Conservation (phyloP, 2,888 invertebrate species). For the Lasioglossum figueresi region DNA sequence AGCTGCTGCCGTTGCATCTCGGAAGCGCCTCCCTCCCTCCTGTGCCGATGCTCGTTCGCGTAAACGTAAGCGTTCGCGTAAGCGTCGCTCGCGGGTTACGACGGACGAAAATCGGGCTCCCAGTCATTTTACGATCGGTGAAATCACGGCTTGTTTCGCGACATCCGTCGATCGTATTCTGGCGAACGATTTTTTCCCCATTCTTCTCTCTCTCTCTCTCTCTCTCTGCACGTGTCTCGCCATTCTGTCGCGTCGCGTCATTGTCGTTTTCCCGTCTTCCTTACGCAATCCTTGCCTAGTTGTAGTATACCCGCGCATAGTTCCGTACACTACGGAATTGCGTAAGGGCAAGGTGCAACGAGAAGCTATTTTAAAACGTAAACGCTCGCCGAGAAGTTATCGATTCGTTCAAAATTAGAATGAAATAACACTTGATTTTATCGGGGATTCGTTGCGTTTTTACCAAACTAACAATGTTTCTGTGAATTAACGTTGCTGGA, state of each 20-base stretch:
- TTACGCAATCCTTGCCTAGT: background rate
- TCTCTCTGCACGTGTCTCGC: background rate
- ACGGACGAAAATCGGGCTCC: background rate
- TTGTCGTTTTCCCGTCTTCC: background rate
- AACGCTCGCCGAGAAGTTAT: background rate
- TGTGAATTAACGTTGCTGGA: too few relatives aligned
- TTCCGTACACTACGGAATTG: background rate
- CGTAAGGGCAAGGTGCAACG: background rate
- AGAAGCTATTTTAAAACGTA: background rate
- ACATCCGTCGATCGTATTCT: background rate
- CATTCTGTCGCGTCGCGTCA: too few relatives aligned
- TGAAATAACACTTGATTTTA: background rate
- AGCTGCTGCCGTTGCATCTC: slow-evolving; percentile 54
- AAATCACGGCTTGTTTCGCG: background rate
- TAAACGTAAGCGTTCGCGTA: slow-evolving; percentile 1
- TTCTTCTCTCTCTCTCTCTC: too few relatives aligned
- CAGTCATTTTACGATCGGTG: background rate
- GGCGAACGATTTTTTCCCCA: background rate
- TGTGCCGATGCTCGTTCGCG: slow-evolving; percentile 12
- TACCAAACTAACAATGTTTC: background rate
- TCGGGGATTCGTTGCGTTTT: too few relatives aligned
- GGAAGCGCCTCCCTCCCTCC: background rate
- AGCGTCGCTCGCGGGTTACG: background rate
- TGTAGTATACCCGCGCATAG: background rate
- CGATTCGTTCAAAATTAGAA: background rate